phyloP scores from a whole-genome alignment of 1,140 invertebrate species.

The Gonatopus flavifemur region DNA sequence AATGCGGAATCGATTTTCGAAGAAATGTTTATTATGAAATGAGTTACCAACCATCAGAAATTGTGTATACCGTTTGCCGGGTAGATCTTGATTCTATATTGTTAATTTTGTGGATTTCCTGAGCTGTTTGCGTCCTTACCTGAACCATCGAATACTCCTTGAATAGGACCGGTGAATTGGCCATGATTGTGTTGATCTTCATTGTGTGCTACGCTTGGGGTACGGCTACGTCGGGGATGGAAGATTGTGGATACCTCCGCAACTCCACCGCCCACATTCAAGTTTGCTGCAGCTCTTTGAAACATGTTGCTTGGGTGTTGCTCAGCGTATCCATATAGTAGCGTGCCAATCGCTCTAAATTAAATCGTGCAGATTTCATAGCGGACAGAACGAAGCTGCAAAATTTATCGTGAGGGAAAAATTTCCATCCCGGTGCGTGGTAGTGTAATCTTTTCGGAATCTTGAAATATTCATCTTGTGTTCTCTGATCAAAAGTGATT shows the following conservation, averaged over 20 bases:
- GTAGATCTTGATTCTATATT: no score
- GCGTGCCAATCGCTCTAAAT: neutral
- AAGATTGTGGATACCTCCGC: constrained; percentile 60
- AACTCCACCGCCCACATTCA: constrained; percentile 50
- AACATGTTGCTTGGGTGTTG: constrained; percentile 19
- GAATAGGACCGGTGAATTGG: constrained; percentile 36
- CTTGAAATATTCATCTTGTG: no score
- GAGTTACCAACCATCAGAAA: no score
- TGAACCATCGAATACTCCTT: constrained; percentile 39
- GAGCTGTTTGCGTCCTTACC: constrained; percentile 30
- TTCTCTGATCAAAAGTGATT: no score
- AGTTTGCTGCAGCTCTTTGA: constrained; percentile 28
- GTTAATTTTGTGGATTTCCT: no score
- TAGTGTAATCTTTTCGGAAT: no score
- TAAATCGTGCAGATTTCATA: constrained; percentile 1
- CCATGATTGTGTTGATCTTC: constrained; percentile 44
- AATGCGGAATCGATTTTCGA: no score
- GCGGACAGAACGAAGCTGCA: neutral
- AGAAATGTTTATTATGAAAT: no score
- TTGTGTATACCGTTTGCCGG: no score
- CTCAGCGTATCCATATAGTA: constrained; percentile 1
- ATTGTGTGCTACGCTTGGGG: constrained; percentile 53
- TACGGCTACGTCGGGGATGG: constrained; percentile 58
- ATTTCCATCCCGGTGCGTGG: no score
- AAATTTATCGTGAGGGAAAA: no score